Evolutionary conservation across 2,113 vertebrate species (phyloP).

Genomic region (Rhinoptilus africanus): DNA sequence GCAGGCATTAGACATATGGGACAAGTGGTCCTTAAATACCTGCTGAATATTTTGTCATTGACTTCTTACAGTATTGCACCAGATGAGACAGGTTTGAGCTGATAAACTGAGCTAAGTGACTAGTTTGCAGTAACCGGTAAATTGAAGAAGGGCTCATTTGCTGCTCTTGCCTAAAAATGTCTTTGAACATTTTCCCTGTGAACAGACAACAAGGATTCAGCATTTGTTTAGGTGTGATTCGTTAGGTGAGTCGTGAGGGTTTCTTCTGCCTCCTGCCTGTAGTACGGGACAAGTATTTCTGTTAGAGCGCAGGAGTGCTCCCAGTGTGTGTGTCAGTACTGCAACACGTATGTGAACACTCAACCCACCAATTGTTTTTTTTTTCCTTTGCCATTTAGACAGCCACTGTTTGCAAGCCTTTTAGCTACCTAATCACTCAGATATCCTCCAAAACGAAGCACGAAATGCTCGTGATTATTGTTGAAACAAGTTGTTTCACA

Average conservation of each 20-base stretch:
- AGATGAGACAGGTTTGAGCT: background rate
- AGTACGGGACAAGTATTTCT: background rate
- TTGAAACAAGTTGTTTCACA: background rate
- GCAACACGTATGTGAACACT: background rate
- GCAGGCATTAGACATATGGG: background rate
- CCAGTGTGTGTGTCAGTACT: fast-evolving
- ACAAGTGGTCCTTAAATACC: background rate
- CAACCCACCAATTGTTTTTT: background rate
- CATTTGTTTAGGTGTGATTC: background rate
- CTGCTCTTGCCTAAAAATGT: background rate
- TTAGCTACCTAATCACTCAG: background rate
- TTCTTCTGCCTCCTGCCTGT: background rate
- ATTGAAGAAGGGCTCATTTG: background rate
- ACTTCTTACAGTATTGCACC: background rate
- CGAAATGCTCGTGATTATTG: background rate
- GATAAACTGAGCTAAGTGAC: background rate
- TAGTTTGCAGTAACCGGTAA: background rate
- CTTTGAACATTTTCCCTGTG: background rate
- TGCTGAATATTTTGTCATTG: background rate
- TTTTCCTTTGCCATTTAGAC: background rate
- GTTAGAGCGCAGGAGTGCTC: background rate
- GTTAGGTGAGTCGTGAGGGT: background rate
- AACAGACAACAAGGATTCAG: background rate
- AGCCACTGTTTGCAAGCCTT: background rate
- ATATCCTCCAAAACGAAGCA: background rate